These are phyloP conservation scores for Sebastes trivittatus DNA, from an alignment of 2,797 vertebrate genomes.

Conservation along the genomic window DNA sequence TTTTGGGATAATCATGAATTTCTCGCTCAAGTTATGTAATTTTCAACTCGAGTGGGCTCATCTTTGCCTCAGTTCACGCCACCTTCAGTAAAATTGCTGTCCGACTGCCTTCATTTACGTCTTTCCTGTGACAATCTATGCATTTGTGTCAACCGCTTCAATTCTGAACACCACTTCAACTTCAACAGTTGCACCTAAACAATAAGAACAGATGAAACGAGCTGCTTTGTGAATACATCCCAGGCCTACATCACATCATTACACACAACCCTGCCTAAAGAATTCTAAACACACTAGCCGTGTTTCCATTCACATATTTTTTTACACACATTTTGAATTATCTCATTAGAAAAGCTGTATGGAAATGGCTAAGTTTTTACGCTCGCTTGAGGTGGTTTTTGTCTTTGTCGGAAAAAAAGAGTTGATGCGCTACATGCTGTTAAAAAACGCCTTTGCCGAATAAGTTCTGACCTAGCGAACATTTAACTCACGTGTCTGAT, in stretches of 20 bases:
- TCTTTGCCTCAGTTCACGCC: not conserved
- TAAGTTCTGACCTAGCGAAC: no score
- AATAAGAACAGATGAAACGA: not conserved
- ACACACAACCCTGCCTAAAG: not conserved
- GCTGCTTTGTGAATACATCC: not conserved
- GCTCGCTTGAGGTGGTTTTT: no score
- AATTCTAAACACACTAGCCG: not conserved
- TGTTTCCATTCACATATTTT: no score
- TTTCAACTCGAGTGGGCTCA: not conserved
- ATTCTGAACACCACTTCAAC: not conserved
- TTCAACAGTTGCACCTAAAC: not conserved
- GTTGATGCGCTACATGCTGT: no score
- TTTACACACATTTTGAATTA: no score
- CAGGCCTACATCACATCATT: not conserved
- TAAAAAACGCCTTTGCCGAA: no score
- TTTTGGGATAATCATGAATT: not conserved
- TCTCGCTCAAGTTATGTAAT: not conserved
- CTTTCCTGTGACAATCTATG: not conserved
- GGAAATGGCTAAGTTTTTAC: no score
- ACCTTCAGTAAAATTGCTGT: not conserved
- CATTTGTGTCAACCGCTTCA: not conserved
- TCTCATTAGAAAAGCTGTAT: no score
- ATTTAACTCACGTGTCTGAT: no score
- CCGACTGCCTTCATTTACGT: not conserved
- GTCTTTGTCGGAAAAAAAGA: no score